Evolutionary conservation across 2,797 vertebrate genomes (phyloP), one percentile per base, ranked within the genome.

Genomic region (Alauda arvensis): DNA sequence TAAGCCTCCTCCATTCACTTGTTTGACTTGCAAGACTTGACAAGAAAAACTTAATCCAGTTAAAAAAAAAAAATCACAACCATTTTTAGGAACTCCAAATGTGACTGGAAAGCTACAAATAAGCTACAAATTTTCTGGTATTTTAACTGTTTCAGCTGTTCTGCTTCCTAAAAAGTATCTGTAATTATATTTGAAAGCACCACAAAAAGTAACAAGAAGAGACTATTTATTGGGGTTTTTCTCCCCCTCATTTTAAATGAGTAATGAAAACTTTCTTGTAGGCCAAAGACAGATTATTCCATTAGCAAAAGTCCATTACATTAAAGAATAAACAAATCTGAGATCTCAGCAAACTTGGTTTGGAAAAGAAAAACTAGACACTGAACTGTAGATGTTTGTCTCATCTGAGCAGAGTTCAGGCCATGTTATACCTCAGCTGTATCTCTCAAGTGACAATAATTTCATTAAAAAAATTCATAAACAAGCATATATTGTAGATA

Each of bases 211-310:
- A 61, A 16, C 26, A 72, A n/a, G 55, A 46, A 43, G 1, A 61
- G 6, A 8, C 3, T 29, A 18, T 4, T 53, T 40, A 7, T 45
- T 18, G 6, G 0, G 4, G 1, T 2, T 4, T 8, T 5, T 9
- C 28, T 1, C 1, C 8, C 3, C 7, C 26, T 45, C 8, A 40
- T 65, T 68, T 90, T 48, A 55, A 80, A 34, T 19, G 7, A 59
- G 9, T 23, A 89, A 87, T 42, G 12, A 61, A 21, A 20, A 89
- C 3, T 15, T 67, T 10, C 8, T 56, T 68, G 34, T 10, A 79
- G 18, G 18, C 51, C 25, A 66, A 63, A 77, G 33, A 56, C 17
- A 45, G 2, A 3, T 37, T 53, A 69, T 20, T 81, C 11, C 18
- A 55, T 43, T 61, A 85, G 24, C 16, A 70, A 17, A 84, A 74